phyloP scores from a whole-genome alignment of 2,113 vertebrate genomes.

The Crotalus tigris region DNA sequence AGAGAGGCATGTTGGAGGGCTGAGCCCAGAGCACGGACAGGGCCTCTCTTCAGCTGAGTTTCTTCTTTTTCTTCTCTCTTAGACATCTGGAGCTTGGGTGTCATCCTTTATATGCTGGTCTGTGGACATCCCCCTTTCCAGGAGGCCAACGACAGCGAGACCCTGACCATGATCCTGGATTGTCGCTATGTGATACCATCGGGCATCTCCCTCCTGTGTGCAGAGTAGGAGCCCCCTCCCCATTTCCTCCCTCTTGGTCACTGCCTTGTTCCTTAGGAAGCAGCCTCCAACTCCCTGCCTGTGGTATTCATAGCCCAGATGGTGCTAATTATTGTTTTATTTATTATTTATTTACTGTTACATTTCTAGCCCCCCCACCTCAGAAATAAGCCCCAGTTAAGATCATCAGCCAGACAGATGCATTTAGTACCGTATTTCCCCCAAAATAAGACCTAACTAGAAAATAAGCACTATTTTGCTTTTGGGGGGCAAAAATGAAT shows the following conservation, averaged over 20 bases:
- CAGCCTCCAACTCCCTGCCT: too few species aligned
- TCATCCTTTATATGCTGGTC: constrained; percentile 90
- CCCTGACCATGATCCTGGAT: constrained; percentile 90
- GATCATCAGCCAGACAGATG: too few species aligned
- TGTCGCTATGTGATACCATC: constrained; percentile 80
- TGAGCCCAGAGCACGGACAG: not conserved
- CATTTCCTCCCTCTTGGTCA: rapidly evolving
- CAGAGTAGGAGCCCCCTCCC: constrained; percentile 69
- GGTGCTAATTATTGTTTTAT: not conserved
- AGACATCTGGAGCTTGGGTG: constrained; percentile 89
- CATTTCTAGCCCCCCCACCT: not conserved
- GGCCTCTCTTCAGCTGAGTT: too few species aligned
- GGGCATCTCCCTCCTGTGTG: constrained; percentile 75
- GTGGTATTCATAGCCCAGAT: not conserved
- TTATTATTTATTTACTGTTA: not conserved
- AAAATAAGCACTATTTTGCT: too few species aligned
- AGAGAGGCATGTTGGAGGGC: not conserved
- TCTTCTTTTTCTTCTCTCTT: not conserved
- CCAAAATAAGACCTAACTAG: too few species aligned
- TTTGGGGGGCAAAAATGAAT: too few species aligned
- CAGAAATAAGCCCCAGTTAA: too few species aligned
- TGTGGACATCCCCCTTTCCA: constrained; percentile 85
- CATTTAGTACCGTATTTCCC: too few species aligned
- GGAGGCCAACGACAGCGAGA: constrained; percentile 90
- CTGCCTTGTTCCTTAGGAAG: too few species aligned